A percentile compares a stretch with the other conserved stretches of the same genome.
phyloP scores from a whole-genome alignment of 1,140 invertebrate species.

The Chelonus insularis region DNA sequence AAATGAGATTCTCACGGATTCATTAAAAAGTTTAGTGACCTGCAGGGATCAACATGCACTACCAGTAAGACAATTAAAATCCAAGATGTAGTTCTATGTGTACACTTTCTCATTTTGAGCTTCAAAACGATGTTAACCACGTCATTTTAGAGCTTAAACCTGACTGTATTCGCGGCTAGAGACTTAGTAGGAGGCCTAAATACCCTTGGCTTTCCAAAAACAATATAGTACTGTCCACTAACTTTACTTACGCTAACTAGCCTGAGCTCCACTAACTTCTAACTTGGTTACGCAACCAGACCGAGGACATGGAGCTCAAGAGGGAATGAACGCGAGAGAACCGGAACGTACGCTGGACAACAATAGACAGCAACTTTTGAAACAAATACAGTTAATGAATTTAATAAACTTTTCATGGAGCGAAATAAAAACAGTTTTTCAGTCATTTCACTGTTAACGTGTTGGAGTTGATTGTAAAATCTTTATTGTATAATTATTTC shows the following conservation, averaged over 20 bases:
- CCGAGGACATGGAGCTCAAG: not conserved
- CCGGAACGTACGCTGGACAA: no score
- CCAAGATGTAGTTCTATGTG: slow-evolving; percentile 8
- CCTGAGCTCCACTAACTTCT: slow-evolving; percentile 42
- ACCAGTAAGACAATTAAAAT: not conserved
- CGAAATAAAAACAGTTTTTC: no score
- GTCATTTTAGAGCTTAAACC: slow-evolving; percentile 6
- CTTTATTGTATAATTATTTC: no score
- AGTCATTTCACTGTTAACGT: no score
- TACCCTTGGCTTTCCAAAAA: slow-evolving; percentile 45
- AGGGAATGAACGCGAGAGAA: no score
- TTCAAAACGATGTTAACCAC: slow-evolving; percentile 43
- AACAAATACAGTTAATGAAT: no score
- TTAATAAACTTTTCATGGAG: no score
- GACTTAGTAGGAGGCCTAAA: slow-evolving; percentile 38
- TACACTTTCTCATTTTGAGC: slow-evolving; percentile 45
- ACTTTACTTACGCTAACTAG: slow-evolving; percentile 51
- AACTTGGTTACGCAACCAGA: slow-evolving; percentile 42
- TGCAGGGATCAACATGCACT: not conserved
- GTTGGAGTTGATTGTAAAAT: no score
- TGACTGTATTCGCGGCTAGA: not conserved
- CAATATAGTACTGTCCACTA: slow-evolving; percentile 45
- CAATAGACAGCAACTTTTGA: no score
- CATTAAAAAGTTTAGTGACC: slow-evolving; percentile 30
- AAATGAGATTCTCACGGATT: slow-evolving; percentile 9